These are phyloP conservation scores for Philhelius pedissequus DNA, from an alignment of 2,888 invertebrate species.

Conservation along the genomic window DNA sequence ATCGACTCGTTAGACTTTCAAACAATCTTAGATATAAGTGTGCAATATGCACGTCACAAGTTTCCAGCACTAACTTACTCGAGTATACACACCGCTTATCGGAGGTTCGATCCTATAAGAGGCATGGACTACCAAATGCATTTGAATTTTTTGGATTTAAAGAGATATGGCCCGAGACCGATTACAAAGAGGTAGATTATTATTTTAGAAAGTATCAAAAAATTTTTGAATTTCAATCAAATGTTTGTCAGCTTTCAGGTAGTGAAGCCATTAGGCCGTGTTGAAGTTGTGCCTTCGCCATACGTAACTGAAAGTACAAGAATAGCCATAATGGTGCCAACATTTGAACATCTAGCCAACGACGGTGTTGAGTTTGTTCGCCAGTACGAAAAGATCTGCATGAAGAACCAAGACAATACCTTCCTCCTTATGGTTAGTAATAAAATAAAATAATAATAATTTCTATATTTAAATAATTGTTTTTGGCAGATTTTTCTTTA, in stretches of 20 bases:
- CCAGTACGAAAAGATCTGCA: slow-evolving; percentile 85
- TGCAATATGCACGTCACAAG: slow-evolving; percentile 80
- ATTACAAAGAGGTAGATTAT: slow-evolving; percentile 80
- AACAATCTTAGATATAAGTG: slow-evolving; percentile 80
- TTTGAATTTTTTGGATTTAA: slow-evolving; percentile 81
- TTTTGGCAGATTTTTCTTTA: slow-evolving; percentile 83
- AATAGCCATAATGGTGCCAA: slow-evolving; percentile 87
- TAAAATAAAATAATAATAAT: not conserved
- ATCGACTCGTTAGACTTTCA: slow-evolving; percentile 85
- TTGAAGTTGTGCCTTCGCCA: slow-evolving; percentile 94
- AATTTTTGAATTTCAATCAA: not conserved
- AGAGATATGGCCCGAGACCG: slow-evolving; percentile 76
- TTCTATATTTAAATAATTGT: not conserved
- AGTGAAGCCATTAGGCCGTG: slow-evolving; percentile 90
- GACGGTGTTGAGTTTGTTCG: slow-evolving; percentile 85
- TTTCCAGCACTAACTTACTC: slow-evolving; percentile 80
- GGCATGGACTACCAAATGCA: slow-evolving; percentile 93
- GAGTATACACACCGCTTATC: slow-evolving; percentile 85
- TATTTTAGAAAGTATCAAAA: no score
- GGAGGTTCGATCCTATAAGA: slow-evolving; percentile 88
- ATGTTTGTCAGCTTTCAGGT: slow-evolving; percentile 84
- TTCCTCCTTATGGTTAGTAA: slow-evolving; percentile 84
- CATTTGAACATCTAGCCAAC: slow-evolving; percentile 81
- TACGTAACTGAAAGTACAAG: slow-evolving; percentile 97
- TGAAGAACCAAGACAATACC: slow-evolving; percentile 89